A percentile compares a stretch with the other conserved stretches of the same genome.
These are phyloP conservation scores for Teleopsis dalmanni DNA, from an alignment of 1,140 invertebrate genomes.

Conservation along the genomic window DNA sequence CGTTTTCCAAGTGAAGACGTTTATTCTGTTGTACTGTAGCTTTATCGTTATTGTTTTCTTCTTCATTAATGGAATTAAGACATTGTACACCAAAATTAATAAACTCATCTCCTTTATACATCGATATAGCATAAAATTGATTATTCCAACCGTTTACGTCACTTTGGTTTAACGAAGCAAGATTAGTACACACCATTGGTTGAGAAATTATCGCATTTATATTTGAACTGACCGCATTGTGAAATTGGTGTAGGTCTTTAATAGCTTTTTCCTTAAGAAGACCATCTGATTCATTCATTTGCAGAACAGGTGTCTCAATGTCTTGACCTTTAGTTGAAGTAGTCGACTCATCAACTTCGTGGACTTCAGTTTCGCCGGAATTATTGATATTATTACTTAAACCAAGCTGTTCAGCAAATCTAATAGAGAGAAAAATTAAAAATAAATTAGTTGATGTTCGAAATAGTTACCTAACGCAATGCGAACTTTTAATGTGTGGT, in stretches of 20 bases:
- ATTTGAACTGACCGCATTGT: too few relatives aligned
- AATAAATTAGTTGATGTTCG: neutral
- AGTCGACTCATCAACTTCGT: conserved; percentile 5
- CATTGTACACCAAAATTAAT: conserved; percentile 3
- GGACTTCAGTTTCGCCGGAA: neutral
- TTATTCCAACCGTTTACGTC: too few relatives aligned
- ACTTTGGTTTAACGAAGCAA: too few relatives aligned
- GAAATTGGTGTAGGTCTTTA: too few relatives aligned
- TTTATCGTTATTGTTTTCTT: too few relatives aligned
- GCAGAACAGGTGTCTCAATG: conserved; percentile 3
- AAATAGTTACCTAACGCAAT: conserved; percentile 7
- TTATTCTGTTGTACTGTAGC: too few relatives aligned
- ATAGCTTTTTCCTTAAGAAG: too few relatives aligned
- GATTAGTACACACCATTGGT: conserved; percentile 1
- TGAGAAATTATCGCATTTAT: too few relatives aligned
- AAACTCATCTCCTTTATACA: conserved; percentile 7
- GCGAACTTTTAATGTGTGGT: conserved; percentile 7
- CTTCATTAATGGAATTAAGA: too few relatives aligned
- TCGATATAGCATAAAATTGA: neutral
- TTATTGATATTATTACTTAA: neutral
- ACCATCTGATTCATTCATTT: too few relatives aligned
- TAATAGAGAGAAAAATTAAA: neutral
- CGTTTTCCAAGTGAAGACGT: too few relatives aligned
- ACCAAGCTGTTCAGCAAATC: conserved; percentile 9
- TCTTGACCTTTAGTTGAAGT: conserved; percentile 6